Conservation (phyloP, 1,140 invertebrate species). For the Diprion similis region DNA sequence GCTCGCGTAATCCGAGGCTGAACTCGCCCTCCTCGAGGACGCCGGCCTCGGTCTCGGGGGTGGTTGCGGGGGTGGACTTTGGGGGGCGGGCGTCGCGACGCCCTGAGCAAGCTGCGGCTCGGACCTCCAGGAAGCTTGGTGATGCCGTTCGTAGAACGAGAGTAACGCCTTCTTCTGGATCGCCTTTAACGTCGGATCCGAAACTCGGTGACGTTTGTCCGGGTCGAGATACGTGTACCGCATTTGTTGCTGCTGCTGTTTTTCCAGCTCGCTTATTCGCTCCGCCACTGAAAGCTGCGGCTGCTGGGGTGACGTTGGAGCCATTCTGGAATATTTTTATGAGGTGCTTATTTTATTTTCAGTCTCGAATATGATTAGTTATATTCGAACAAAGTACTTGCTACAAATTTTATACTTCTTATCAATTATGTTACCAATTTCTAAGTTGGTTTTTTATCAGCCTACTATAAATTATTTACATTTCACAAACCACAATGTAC, state of each 20-base stretch:
- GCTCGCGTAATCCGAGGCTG: constrained; percentile 72
- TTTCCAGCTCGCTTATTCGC: constrained; percentile 77
- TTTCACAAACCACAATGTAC: neutral
- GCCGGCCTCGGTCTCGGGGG: constrained; percentile 64
- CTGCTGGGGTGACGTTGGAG: constrained; percentile 55
- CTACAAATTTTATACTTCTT: no score
- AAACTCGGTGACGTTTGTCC: constrained; percentile 76
- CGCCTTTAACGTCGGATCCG: constrained; percentile 82
- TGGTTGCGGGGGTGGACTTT: constrained; percentile 64
- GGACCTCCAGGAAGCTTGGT: constrained; percentile 67
- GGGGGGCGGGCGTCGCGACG: constrained; percentile 40
- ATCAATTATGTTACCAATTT: no score
- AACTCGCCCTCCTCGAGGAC: constrained; percentile 69
- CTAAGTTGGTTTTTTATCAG: neutral
- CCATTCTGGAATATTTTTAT: constrained; percentile 38
- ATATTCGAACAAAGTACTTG: neutral
- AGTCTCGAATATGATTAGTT: neutral
- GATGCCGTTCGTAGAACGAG: constrained; percentile 84
- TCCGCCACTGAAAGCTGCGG: constrained; percentile 74
- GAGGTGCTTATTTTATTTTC: neutral
- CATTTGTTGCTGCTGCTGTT: constrained; percentile 59
- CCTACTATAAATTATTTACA: neutral
- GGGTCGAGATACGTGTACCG: constrained; percentile 78
- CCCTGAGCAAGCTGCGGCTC: constrained; percentile 66
- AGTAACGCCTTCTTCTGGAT: constrained; percentile 87